phyloP scores from a whole-genome alignment of 2,113 vertebrate genomes.

The western clawed frog (Xenopus tropicalis) region UCB_Xtro_10.0 CM004445.2:120920501-120921000 shows the following conservation, averaged over 20 bases:
- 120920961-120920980: too few species aligned
- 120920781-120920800: conserved; percentile 11
- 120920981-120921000: too few species aligned
- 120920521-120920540: too few species aligned
- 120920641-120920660: not conserved
- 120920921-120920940: too few species aligned
- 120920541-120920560: too few species aligned
- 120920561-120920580: too few species aligned
- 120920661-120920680: not conserved
- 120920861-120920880: not conserved
- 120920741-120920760: conserved; percentile 10
- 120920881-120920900: not conserved
- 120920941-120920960: too few species aligned
- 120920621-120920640: too few species aligned
- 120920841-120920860: not conserved
- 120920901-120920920: too few species aligned
- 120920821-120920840: not conserved
- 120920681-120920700: not conserved
- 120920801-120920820: conserved; percentile 2
- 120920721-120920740: not conserved
- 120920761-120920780: conserved; percentile 3
- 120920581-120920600: too few species aligned
- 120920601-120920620: too few species aligned
- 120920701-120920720: conserved; percentile 12
- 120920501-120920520: too few species aligned